Percentiles rank a stretch among this genome's conserved stretches.
phyloP scores from a whole-genome alignment of 2,797 vertebrate genomes.

The Sarcophilus harrisii region DNA sequence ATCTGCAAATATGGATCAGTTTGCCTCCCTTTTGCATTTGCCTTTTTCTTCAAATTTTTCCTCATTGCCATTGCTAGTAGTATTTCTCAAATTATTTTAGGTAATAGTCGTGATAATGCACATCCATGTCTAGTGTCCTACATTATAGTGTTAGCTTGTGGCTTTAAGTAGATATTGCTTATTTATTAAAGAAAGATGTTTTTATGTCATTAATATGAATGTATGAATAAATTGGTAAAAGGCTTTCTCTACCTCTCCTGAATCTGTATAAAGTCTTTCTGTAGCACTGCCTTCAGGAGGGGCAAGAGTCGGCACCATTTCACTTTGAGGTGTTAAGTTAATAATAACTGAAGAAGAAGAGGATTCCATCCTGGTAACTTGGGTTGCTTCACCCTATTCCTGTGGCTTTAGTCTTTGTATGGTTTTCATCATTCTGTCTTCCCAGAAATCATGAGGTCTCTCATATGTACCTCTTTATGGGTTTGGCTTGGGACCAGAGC shows the following conservation, averaged over 20 bases:
- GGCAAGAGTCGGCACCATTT: constrained; percentile 31
- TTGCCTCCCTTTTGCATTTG: not conserved
- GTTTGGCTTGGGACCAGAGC: constrained; percentile 55
- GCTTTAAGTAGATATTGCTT: not conserved
- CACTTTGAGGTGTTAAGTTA: constrained; percentile 36
- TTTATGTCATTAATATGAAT: not conserved
- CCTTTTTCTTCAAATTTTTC: not conserved
- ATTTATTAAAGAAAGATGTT: not conserved
- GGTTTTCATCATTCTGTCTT: not conserved
- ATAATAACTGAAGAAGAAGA: constrained; percentile 26
- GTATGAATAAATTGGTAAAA: not conserved
- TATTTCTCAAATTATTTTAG: not conserved
- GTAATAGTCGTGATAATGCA: not conserved
- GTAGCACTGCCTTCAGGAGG: not conserved
- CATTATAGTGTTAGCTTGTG: not conserved
- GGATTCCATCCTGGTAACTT: not conserved
- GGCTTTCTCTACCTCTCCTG: not conserved
- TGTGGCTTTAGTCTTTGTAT: rapidly evolving
- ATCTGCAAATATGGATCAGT: not conserved
- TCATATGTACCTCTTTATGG: constrained; percentile 34
- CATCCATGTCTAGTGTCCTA: not conserved
- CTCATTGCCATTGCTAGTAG: not conserved
- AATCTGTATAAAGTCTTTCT: not conserved
- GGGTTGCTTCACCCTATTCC: not conserved
- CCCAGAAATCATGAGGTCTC: not conserved